A percentile compares a stretch with the other conserved stretches of the same genome.
Evolutionary conservation across 2,888 invertebrate genomes (phyloP).

Genomic region (Neocrepidodera transversa): DNA sequence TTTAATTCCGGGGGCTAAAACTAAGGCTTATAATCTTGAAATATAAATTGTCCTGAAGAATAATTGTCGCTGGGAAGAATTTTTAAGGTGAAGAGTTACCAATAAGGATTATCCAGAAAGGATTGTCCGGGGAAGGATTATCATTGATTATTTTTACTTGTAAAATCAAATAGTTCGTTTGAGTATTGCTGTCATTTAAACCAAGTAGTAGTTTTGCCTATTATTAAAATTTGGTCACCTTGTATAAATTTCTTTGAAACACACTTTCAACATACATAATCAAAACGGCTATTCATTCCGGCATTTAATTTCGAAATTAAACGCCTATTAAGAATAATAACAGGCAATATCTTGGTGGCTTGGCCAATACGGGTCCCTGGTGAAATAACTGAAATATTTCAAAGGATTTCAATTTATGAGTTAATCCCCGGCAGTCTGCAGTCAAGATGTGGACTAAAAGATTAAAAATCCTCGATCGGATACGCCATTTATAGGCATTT

Average conservation of each 20-base stretch:
- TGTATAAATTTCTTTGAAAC: background rate
- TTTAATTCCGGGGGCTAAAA: no score
- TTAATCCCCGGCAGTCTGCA: slow-evolving; percentile 11
- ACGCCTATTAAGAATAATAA: slow-evolving; percentile 42
- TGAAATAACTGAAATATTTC: slow-evolving; percentile 31
- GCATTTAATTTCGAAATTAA: slow-evolving; percentile 47
- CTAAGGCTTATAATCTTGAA: no score
- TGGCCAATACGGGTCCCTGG: slow-evolving; percentile 7
- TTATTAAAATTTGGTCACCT: slow-evolving; percentile 3
- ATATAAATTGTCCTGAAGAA: no score
- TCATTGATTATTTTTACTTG: no score
- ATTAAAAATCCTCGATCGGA: slow-evolving; percentile 9
- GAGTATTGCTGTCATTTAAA: no score
- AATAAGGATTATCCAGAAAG: no score
- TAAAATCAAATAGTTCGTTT: no score
- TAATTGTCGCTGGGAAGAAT: no score
- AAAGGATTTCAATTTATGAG: slow-evolving; percentile 36
- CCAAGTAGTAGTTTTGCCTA: no score
- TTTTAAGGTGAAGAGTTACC: no score
- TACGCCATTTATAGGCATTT: slow-evolving; percentile 6
- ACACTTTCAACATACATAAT: slow-evolving; percentile 27
- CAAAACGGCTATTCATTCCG: slow-evolving; percentile 39
- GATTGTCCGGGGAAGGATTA: no score
- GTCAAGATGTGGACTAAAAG: slow-evolving; percentile 31
- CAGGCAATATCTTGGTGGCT: slow-evolving; percentile 44